A percentile compares a stretch with the other conserved stretches of the same genome.
Evolutionary conservation across 2,113 vertebrate genomes (phyloP).

Genomic region (Prionailurus bengalensis): DNA sequence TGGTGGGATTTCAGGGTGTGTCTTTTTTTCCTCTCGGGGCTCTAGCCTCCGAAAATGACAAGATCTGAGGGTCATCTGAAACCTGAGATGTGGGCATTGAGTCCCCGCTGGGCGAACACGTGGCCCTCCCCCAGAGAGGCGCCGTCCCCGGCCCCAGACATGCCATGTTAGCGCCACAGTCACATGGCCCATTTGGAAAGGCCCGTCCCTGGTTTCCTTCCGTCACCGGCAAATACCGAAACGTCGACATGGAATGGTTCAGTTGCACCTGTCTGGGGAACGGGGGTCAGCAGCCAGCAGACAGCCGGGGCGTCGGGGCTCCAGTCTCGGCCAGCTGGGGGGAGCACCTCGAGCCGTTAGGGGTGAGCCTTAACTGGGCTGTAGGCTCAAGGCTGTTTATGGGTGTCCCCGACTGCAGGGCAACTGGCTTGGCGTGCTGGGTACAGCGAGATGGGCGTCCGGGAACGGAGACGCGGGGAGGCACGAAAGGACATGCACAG

Average conservation of each 20-base stretch:
- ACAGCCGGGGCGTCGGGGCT: not conserved
- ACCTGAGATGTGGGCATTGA: not conserved
- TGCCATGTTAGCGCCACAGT: accelerated
- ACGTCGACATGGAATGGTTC: not conserved
- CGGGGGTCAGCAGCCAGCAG: not conserved
- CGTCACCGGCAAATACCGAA: not conserved
- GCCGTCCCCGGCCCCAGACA: not conserved
- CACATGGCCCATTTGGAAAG: accelerated
- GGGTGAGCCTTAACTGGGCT: not conserved
- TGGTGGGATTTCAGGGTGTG: not conserved
- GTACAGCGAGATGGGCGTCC: accelerated
- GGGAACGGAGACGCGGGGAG: not conserved
- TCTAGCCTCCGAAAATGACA: not conserved
- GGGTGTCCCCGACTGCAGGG: not conserved
- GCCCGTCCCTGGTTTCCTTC: not conserved
- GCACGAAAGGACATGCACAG: not conserved
- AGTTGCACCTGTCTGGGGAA: not conserved
- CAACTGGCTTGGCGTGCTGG: not conserved
- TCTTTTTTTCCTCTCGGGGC: not conserved
- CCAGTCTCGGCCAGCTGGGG: accelerated
- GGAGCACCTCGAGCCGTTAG: not conserved
- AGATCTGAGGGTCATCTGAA: not conserved
- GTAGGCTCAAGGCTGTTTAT: not conserved
- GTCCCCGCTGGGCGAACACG: not conserved
- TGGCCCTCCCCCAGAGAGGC: not conserved